Conservation (phyloP, 2,113 vertebrate genomes). For the Fukomys damarensis region DNA sequence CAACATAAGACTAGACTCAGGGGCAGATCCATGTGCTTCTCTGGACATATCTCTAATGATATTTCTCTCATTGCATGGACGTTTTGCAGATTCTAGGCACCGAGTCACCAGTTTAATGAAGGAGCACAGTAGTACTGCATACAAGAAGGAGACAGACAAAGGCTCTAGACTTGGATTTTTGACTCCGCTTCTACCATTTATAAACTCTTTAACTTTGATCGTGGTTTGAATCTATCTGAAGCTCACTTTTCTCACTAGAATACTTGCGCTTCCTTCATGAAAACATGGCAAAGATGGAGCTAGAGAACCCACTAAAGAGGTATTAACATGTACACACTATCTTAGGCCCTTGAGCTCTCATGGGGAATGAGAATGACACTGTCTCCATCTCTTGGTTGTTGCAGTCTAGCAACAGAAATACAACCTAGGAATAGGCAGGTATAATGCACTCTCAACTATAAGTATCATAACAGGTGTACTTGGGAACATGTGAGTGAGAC, state of each 20-base stretch:
- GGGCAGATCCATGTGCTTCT: neutral
- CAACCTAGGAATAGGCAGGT: neutral
- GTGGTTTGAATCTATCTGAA: neutral
- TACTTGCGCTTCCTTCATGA: neutral
- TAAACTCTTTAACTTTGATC: neutral
- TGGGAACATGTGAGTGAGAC: neutral
- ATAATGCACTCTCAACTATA: neutral
- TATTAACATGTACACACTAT: neutral
- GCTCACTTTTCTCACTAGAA: slow-evolving; percentile 2
- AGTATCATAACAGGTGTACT: neutral
- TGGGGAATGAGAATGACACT: neutral
- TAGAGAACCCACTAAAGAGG: neutral
- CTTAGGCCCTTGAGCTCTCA: neutral
- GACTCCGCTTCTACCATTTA: neutral
- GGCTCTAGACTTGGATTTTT: neutral
- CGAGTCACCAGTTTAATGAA: neutral
- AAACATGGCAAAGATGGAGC: neutral
- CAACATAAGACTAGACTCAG: slow-evolving; percentile 49
- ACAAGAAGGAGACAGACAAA: neutral
- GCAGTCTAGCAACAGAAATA: neutral
- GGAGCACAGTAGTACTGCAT: neutral
- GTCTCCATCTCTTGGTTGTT: neutral
- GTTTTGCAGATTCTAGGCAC: neutral
- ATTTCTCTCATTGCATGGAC: neutral
- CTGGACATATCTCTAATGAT: neutral